Base-by-base conservation (phyloP, 1,140 invertebrate genomes). In the Drosophila seguyi region DNA sequence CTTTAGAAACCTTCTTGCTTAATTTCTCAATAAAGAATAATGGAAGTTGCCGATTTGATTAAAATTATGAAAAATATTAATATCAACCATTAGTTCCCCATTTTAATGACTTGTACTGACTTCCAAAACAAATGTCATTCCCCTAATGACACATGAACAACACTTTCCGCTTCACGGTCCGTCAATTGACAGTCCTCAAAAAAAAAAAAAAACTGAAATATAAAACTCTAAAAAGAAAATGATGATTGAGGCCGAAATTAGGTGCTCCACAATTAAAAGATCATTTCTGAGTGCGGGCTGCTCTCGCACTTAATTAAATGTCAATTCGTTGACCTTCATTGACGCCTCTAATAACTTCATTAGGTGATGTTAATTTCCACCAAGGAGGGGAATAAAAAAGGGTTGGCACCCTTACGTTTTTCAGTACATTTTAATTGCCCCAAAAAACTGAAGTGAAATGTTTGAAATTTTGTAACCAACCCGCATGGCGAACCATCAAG, bases 251-350 rank as follows among this genome's bases (percentile, higher is more conserved):
- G 80, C 63, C 80, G 80, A 90, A 29, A 48, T 84, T 88, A 83
- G 80, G 85, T 78, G 68, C 67, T 47, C 18, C n/a, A 48, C 73
- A 88, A 88, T 88, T 88, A 88, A 88, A 88, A 81, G 63, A 84
- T 90, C 84, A 84, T 88, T 88, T 78, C 52, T 38, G 44, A 52
- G 75, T 88, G 80, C 84, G 84, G 84, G 84, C 79, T 75, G 53
- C 27, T 65, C 27, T 65, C 18, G 78, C 73, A 79, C 82, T 86
- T 86, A 79, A 86, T 86, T 86, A 86, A 86, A 86, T 86, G 81
- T 88, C 85, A 84, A 88, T 88, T 88, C 80, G 81, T 81, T 88
- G 85, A 90, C 78, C 81, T 88, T 79, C 85, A 88, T 90, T 85
- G 85, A 90, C 69, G 78, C 41, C 69, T 36, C 41, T 90, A 88